A percentile compares a stretch with the other conserved stretches of the same genome.
These are phyloP conservation scores for Ichneumoninae sp. DNA, from an alignment of 2,888 invertebrate species.

Conservation along the genomic window DNA sequence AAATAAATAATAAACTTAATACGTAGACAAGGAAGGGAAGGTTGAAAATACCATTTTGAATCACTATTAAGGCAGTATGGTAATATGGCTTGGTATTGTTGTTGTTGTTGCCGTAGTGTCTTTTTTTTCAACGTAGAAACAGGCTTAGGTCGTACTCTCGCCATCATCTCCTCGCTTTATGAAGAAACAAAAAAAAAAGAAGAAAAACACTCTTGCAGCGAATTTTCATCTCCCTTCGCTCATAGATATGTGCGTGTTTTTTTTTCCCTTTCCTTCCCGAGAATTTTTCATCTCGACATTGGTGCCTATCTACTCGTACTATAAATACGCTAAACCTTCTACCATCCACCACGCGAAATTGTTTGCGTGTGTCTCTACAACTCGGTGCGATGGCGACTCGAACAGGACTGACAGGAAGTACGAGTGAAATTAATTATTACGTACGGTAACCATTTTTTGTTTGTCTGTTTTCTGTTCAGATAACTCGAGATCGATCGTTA, in stretches of 20 bases:
- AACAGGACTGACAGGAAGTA: slow-evolving; percentile 14
- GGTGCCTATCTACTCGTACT: slow-evolving; percentile 17
- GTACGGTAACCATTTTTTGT: slow-evolving; percentile 51
- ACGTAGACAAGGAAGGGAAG: slow-evolving; percentile 37
- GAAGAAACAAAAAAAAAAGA: slow-evolving; percentile 32
- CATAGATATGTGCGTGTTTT: slow-evolving; percentile 66
- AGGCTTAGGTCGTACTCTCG: slow-evolving; percentile 53
- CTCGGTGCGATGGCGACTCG: not conserved
- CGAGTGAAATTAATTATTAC: slow-evolving; percentile 6
- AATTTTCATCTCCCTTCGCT: slow-evolving; percentile 27
- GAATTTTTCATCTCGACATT: slow-evolving; percentile 18
- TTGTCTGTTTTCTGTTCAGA: slow-evolving; percentile 32
- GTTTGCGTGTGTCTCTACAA: not conserved
- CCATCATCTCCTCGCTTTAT: slow-evolving; percentile 26
- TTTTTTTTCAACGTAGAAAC: slow-evolving; percentile 64
- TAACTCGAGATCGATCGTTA: slow-evolving; percentile 63
- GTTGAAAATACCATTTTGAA: slow-evolving; percentile 72
- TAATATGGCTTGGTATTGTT: slow-evolving; percentile 80
- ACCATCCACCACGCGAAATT: slow-evolving; percentile 1
- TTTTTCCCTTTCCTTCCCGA: not conserved
- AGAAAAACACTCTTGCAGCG: slow-evolving; percentile 11
- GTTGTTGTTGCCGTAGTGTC: slow-evolving; percentile 30
- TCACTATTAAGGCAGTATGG: slow-evolving; percentile 83
- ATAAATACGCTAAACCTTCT: slow-evolving; percentile 35
- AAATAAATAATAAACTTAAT: slow-evolving; percentile 63